Evolutionary conservation across 2,113 vertebrate genomes (phyloP).

Genomic region (Actenoides hombroni): DNA sequence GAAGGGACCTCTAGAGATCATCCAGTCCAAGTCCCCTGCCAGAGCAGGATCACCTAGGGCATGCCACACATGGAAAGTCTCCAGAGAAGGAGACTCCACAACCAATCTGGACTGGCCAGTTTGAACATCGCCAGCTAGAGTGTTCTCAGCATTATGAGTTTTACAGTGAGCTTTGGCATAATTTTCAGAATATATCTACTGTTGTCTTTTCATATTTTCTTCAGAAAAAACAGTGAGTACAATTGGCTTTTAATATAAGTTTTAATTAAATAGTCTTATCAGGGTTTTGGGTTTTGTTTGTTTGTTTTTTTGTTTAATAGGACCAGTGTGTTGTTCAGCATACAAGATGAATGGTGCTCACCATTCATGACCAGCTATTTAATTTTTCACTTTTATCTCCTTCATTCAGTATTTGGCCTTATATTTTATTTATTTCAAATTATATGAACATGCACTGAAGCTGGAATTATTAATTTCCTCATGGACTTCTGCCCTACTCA

Average conservation of each 20-base stretch:
- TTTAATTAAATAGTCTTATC: constrained; percentile 53
- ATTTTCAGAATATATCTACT: not conserved
- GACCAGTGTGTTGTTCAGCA: not conserved
- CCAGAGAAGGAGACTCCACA: too few relatives aligned
- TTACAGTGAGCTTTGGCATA: not conserved
- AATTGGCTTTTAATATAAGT: not conserved
- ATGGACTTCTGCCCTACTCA: not conserved
- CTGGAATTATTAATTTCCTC: constrained; percentile 52
- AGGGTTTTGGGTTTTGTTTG: not conserved
- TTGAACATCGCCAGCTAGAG: not conserved
- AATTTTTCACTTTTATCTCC: constrained; percentile 59
- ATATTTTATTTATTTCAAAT: constrained; percentile 56
- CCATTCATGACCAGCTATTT: constrained; percentile 43
- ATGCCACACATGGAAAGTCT: too few relatives aligned
- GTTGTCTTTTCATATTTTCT: not conserved
- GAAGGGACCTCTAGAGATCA: too few relatives aligned
- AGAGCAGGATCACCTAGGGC: too few relatives aligned
- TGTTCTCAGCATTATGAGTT: not conserved
- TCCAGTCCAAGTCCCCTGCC: too few relatives aligned
- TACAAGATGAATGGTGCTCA: not conserved
- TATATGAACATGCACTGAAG: not conserved
- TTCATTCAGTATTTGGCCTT: constrained; percentile 37
- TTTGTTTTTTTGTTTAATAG: not conserved
- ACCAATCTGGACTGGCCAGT: not conserved
- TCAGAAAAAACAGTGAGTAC: not conserved